Percentiles rank a stretch among this genome's conserved stretches.
Conservation (phyloP, 2,113 vertebrate species). For the Coptodon bakossiorum region DNA sequence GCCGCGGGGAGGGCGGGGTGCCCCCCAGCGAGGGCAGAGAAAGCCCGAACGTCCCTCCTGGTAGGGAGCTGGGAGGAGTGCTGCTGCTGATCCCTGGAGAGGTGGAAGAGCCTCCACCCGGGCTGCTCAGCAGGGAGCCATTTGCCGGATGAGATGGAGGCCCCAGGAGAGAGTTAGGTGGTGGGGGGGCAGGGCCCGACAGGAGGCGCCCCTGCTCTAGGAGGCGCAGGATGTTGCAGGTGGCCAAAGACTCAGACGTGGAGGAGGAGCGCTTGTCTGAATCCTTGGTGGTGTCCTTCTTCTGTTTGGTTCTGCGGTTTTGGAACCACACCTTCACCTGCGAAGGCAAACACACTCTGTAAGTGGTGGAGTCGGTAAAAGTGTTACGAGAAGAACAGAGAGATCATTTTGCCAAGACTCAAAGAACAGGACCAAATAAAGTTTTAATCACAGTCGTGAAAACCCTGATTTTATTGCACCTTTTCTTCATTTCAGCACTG, state of each 20-base stretch:
- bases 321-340: slow-evolving; percentile 98
- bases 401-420: background rate
- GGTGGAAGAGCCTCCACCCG: slow-evolving; percentile 72
- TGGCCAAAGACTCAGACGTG: slow-evolving; percentile 84
- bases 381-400: accelerated
- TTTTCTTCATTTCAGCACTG: background rate
- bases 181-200: slow-evolving; percentile 70
- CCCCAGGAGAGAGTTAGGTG: slow-evolving; percentile 73
- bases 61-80: slow-evolving; percentile 60
- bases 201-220: slow-evolving; percentile 88
- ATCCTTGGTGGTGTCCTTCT: slow-evolving; percentile 94
- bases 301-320: slow-evolving; percentile 95
- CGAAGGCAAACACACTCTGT: background rate
- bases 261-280: slow-evolving; percentile 79
- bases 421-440: background rate
- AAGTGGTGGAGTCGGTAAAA: background rate
- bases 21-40: slow-evolving; percentile 68
- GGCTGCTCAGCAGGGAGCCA: slow-evolving; percentile 65
- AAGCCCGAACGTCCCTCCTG: slow-evolving; percentile 68
- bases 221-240: slow-evolving; percentile 88
- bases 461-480: background rate
- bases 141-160: slow-evolving; percentile 49
- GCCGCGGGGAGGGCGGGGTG: slow-evolving; percentile 63
- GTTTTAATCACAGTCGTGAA: background rate
- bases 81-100: slow-evolving; percentile 63